These are phyloP conservation scores for Saccopteryx bilineata DNA, from an alignment of 2,113 vertebrate genomes.

Conservation along the genomic window DNA sequence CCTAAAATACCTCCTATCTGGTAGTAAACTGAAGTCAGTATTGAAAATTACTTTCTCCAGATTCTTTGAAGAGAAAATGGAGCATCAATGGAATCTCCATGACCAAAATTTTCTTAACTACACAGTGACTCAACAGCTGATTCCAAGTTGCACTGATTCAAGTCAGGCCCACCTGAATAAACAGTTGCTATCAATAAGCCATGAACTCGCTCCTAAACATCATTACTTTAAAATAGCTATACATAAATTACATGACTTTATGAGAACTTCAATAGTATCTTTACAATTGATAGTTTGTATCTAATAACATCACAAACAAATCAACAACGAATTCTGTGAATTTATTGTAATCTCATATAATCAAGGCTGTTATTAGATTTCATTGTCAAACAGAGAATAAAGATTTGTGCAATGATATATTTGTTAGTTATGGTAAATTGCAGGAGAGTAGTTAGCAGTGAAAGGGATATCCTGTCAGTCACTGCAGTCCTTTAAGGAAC, in stretches of 20 bases:
- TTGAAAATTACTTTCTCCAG: slow-evolving; percentile 43
- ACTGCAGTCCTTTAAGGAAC: not conserved
- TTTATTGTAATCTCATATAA: slow-evolving; percentile 20
- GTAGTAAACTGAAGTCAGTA: slow-evolving; percentile 38
- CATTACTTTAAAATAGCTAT: slow-evolving; percentile 32
- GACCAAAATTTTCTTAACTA: slow-evolving; percentile 50
- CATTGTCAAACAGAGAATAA: not conserved
- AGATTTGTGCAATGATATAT: not conserved
- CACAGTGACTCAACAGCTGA: not conserved
- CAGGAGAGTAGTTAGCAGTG: not conserved
- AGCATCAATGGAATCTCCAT: not conserved
- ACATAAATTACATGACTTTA: not conserved
- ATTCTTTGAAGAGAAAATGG: slow-evolving; percentile 43
- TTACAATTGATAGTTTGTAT: slow-evolving; percentile 42
- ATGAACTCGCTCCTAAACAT: not conserved
- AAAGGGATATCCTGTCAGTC: not conserved
- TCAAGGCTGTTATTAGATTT: not conserved
- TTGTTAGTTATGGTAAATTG: not conserved
- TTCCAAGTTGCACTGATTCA: not conserved
- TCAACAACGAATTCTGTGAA: slow-evolving; percentile 48
- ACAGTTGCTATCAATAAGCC: slow-evolving; percentile 10
- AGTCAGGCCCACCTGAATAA: not conserved
- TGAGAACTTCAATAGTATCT: slow-evolving; percentile 41
- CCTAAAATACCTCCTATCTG: not conserved
- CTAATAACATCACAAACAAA: slow-evolving; percentile 45